Conservation (phyloP, 2,797 vertebrate genomes). For the Pangasius macronema region DNA sequence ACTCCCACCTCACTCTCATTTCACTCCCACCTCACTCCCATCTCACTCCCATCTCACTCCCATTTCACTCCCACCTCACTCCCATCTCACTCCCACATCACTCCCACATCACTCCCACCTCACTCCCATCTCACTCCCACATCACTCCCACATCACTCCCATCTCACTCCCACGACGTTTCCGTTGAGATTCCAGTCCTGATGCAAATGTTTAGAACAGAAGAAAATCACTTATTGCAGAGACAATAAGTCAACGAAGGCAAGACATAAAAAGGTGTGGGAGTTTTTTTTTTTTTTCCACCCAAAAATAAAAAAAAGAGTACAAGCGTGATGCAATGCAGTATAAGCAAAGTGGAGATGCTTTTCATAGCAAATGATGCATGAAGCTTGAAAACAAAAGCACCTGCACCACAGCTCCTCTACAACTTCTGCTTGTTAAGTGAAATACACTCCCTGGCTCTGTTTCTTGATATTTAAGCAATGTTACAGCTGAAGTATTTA, state of each 20-base stretch:
- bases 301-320: neutral
- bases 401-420: neutral
- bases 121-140: neutral
- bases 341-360: conserved; percentile 4
- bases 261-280: neutral
- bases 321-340: neutral
- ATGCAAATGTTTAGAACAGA: neutral
- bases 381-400: neutral
- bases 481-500: neutral
- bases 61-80: neutral
- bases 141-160: neutral
- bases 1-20: neutral
- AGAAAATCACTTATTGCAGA: conserved; percentile 2
- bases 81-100: neutral
- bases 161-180: neutral
- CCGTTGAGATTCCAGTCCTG: neutral
- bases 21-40: neutral
- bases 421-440: neutral
- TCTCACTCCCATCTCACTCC: neutral
- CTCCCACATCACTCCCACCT: neutral
- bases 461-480: neutral
- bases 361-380: conserved; percentile 7
- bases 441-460: neutral
- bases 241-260: neutral
- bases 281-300: neutral